These are phyloP conservation scores for Notolepis coatsorum DNA, from an alignment of 2,797 vertebrate species.

Conservation along the genomic window DNA sequence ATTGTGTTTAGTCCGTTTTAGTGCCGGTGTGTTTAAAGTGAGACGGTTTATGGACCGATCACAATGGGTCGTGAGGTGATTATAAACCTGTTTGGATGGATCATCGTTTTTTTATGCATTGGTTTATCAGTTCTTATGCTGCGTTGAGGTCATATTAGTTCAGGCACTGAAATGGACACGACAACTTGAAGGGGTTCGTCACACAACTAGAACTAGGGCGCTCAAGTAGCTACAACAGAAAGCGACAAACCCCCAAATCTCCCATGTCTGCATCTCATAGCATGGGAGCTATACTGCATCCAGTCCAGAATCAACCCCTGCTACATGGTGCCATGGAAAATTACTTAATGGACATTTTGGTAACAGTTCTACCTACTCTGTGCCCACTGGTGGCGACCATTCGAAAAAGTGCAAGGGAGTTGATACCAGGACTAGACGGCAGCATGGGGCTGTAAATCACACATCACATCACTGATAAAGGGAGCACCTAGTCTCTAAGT, in stretches of 20 bases:
- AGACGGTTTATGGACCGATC: conserved; percentile 49
- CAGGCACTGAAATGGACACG: conserved; percentile 58
- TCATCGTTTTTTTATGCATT: conserved; percentile 64
- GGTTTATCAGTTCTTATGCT: conserved; percentile 54
- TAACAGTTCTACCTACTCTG: background rate
- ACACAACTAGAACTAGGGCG: conserved; percentile 9
- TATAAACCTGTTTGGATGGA: conserved; percentile 54
- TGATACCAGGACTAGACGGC: conserved; percentile 40
- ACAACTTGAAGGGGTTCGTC: conserved; percentile 18
- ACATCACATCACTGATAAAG: conserved; percentile 62
- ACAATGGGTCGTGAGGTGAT: conserved; percentile 62
- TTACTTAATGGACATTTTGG: background rate
- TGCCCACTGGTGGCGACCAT: background rate
- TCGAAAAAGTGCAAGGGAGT: conserved; percentile 28
- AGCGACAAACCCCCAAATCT: conserved; percentile 6
- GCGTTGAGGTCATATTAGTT: conserved; percentile 55
- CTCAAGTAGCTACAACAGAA: conserved; percentile 32
- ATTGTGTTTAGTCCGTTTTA: conserved; percentile 53
- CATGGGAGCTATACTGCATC: background rate
- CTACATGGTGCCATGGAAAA: conserved; percentile 31
- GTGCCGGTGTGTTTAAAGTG: conserved; percentile 37
- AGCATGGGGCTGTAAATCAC: conserved; percentile 36
- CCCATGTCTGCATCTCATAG: background rate
- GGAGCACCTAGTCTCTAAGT: conserved; percentile 29
- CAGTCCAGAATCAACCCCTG: conserved; percentile 39